phyloP scores from a whole-genome alignment of 2,113 vertebrate species.

The Camarhynchus parvulus region DNA sequence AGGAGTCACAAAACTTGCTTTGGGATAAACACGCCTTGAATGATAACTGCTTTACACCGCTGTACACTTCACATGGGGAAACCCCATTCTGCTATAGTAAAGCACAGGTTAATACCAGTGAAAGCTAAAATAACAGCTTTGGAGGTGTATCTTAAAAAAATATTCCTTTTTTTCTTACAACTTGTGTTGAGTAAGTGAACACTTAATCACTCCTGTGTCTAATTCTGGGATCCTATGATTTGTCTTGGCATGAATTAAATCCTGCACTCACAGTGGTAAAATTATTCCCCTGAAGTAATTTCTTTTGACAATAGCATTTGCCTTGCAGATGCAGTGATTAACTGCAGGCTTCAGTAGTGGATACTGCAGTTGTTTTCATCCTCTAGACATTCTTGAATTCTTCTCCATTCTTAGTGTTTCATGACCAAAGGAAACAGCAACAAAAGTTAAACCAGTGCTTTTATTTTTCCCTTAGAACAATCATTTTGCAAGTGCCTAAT shows the following conservation, averaged over 20 bases:
- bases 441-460: neutral
- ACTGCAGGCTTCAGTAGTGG: neutral
- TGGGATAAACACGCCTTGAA: neutral
- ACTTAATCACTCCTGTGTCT: conserved; percentile 25
- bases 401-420: neutral
- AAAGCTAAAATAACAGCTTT: neutral
- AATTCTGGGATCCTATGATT: conserved; percentile 21
- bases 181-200: neutral
- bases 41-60: neutral
- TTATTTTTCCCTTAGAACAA: neutral
- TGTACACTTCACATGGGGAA: neutral
- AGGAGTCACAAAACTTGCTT: neutral
- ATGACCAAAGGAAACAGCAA: neutral
- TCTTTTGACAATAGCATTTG: conserved; percentile 20
- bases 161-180: neutral
- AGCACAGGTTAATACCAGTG: neutral
- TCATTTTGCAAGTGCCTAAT: neutral
- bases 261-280: neutral
- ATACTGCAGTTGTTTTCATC: neutral
- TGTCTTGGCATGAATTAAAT: conserved; percentile 39
- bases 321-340: conserved; percentile 28
- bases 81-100: neutral
- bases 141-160: neutral
- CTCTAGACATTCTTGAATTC: neutral
- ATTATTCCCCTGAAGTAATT: conserved; percentile 28